phyloP scores from a whole-genome alignment of 2,797 vertebrate genomes.

The Serranus cabrilla region DNA sequence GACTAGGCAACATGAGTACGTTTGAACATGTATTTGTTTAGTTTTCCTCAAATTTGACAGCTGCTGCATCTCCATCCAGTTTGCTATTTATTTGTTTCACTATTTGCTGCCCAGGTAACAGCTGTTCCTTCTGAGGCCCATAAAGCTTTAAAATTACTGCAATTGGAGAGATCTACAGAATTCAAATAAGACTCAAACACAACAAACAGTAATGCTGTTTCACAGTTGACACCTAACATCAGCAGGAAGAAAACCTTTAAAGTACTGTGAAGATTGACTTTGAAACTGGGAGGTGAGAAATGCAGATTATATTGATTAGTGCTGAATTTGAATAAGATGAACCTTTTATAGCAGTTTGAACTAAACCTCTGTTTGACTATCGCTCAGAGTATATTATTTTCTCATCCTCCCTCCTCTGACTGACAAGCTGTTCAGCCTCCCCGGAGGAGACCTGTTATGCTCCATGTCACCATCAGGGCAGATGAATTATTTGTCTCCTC shows the following conservation, averaged over 20 bases:
- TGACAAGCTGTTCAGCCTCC: constrained; percentile 54
- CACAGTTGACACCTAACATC: not conserved
- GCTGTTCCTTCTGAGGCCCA: constrained; percentile 44
- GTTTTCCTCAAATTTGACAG: constrained; percentile 47
- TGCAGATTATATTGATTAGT: constrained; percentile 9
- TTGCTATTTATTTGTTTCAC: constrained; percentile 52
- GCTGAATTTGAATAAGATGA: not conserved
- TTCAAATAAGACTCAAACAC: constrained; percentile 15
- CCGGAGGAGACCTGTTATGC: constrained; percentile 58
- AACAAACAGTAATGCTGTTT: constrained; percentile 4
- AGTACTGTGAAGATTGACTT: not conserved
- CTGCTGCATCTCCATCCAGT: constrained; percentile 46
- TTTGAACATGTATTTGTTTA: constrained; percentile 20
- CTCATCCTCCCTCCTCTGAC: constrained; percentile 42
- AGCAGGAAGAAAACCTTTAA: not conserved
- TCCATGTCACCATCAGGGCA: constrained; percentile 69
- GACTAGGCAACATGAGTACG: not conserved
- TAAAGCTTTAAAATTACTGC: constrained; percentile 29
- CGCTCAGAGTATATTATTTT: constrained; percentile 32
- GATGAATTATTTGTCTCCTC: constrained; percentile 81
- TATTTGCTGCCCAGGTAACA: constrained; percentile 47
- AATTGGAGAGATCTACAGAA: constrained; percentile 15
- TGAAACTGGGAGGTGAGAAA: not conserved
- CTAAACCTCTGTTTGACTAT: constrained; percentile 22
- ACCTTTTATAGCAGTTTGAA: not conserved